Percentiles rank a stretch among this genome's conserved stretches.
Evolutionary conservation across 1,140 invertebrate species (phyloP).

Genomic region (Drosophila grimshawi): DNA sequence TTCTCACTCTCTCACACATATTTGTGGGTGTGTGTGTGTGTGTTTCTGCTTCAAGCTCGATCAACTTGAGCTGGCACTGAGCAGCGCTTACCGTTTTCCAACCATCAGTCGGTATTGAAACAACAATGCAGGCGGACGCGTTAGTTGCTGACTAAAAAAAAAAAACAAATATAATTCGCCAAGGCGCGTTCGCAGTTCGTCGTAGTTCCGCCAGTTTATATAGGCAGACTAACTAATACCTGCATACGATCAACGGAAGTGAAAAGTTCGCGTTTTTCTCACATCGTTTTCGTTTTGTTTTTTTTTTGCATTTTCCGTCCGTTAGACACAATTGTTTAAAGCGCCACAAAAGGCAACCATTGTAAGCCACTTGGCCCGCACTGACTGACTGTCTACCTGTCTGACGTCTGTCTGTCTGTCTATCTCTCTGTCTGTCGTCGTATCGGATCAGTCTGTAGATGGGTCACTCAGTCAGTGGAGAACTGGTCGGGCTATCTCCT

Average conservation of each 20-base stretch:
- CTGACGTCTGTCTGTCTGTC: slow-evolving; percentile 19
- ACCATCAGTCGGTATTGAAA: slow-evolving; percentile 67
- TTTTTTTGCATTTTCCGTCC: slow-evolving; percentile 78
- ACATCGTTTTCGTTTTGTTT: slow-evolving; percentile 76
- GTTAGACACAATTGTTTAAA: slow-evolving; percentile 68
- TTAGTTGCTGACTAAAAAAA: slow-evolving; percentile 64
- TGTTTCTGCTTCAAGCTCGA: slow-evolving; percentile 50
- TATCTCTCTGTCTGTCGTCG: slow-evolving; percentile 29
- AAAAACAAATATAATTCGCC: not conserved
- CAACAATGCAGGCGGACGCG: slow-evolving; percentile 80
- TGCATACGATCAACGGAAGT: slow-evolving; percentile 65
- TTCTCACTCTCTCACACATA: not conserved
- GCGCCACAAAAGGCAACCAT: slow-evolving; percentile 68
- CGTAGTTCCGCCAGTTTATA: slow-evolving; percentile 32
- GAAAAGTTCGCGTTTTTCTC: slow-evolving; percentile 81
- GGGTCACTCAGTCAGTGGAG: slow-evolving; percentile 54
- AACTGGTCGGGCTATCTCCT: slow-evolving; percentile 44
- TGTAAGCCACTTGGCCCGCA: slow-evolving; percentile 64
- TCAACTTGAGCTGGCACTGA: slow-evolving; percentile 39
- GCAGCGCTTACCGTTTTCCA: slow-evolving; percentile 61
- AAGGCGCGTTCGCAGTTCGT: slow-evolving; percentile 70
- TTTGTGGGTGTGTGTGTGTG: not conserved
- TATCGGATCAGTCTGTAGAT: slow-evolving; percentile 46
- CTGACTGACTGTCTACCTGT: slow-evolving; percentile 23
- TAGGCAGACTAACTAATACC: slow-evolving; percentile 19